Base-by-base conservation (phyloP, 2,888 invertebrate species). In the Marronus borbonicus region DNA sequence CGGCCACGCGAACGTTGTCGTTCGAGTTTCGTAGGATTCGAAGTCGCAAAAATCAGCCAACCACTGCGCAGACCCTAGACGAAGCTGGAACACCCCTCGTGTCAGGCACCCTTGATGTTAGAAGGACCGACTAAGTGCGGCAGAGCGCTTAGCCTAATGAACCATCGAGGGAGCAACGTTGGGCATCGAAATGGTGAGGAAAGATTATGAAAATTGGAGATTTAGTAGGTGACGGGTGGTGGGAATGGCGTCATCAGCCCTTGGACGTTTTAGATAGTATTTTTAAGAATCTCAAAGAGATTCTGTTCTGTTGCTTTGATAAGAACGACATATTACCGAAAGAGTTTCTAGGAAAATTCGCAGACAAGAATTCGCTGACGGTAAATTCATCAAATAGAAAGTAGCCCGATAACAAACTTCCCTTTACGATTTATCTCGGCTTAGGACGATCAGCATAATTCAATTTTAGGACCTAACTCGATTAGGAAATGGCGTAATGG, bases 141-240 rank as follows among this genome's bases (percentile, higher is more conserved):
- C n/a, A 52, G n/a, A 52, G 17, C 52, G n/a, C 52, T 52, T 52
- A 52, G 52, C n/a, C 52, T 52, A 52, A 52, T 52, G 52, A 17
- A 52, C 52, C 52, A 17, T 17, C 52, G 52, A 52, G 7, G n/a
- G 5, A 14, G 17, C 7, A 3, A 17, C n/a, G 52, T 2, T 7
- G 17, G 5, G 52, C 52, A 5, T 52, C 12, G 44, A 44, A 44
- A 8, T 12, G 44, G 44, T 8, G 12, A 44, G 52, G 17, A 17
- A 52, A 17, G 52, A 52, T 52, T 52, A 52, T 52, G 52, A 52
- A 52, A 52, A 52, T 52, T 52, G 52, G n/a, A 17, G 52, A 52
- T 52, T 52, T 52, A 52, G 14, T 52, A 12, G 52, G 17, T 52
- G n/a, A 52, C 44, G 44, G 17, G 52, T n/a, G n/a, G 17, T 52